These are phyloP conservation scores for Lysandra coridon DNA, from an alignment of 2,888 invertebrate species.

Conservation along the genomic window DNA sequence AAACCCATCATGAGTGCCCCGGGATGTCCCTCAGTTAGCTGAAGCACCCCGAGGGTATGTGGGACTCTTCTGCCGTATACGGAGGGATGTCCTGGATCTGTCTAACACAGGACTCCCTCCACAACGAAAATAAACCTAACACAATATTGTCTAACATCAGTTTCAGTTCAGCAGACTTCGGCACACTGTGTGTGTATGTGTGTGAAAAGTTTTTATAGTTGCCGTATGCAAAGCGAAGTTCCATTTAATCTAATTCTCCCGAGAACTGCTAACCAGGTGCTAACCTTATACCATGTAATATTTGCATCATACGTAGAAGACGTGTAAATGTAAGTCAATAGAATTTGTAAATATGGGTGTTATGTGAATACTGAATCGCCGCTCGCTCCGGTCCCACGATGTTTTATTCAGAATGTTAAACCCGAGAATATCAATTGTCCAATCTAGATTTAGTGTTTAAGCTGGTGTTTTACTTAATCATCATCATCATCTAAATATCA, in stretches of 20 bases:
- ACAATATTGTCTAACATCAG: too few species aligned
- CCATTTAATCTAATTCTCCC: slow-evolving; percentile 28
- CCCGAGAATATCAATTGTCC: slow-evolving; percentile 36
- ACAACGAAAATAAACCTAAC: too few species aligned
- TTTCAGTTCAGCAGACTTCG: too few species aligned
- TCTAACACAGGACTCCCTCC: too few species aligned
- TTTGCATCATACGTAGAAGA: slow-evolving; percentile 30
- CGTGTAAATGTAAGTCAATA: slow-evolving; percentile 26
- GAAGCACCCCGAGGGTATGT: too few species aligned
- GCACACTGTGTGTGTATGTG: too few species aligned
- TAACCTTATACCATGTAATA: slow-evolving; percentile 27
- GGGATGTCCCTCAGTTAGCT: too few species aligned
- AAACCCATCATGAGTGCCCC: too few species aligned
- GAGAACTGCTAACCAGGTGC: slow-evolving; percentile 2
- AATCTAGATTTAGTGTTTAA: slow-evolving; percentile 52
- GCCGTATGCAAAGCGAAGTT: neutral
- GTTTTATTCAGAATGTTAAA: slow-evolving; percentile 12
- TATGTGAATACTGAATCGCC: slow-evolving; percentile 1
- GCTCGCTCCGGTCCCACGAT: slow-evolving; percentile 1
- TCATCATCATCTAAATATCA: neutral
- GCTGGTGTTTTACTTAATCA: neutral
- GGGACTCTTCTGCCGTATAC: too few species aligned
- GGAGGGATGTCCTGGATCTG: too few species aligned
- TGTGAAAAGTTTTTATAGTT: too few species aligned
- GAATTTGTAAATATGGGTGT: slow-evolving; percentile 25